Evolutionary conservation across 2,888 invertebrate species (phyloP), one percentile per base, ranked within the genome.

Genomic region (Meganola albula): DNA sequence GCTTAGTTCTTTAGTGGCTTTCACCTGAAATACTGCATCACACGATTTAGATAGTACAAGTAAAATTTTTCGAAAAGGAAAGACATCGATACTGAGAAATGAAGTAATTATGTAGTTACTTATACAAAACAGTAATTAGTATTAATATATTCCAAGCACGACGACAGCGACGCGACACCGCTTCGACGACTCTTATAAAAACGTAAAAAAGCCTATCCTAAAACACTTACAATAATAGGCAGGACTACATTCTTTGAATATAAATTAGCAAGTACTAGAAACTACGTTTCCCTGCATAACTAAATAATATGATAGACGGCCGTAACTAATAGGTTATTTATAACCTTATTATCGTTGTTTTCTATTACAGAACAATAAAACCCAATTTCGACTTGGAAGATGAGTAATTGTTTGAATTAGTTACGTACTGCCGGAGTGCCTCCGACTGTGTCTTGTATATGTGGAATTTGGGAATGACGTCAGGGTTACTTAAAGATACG

Each of bases 131-230:
- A 58, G 46, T 64, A 66, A 72, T 78, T 72, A 77, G 44, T 56
- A 74, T 80, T 78, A 66, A 80, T 74, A 54, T 76, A 82, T 80
- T 79, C 79, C 37, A 53, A 47, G 53, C 76, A 69, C 69, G 66
- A 59, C 55, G 66, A 69, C 66, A 63, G 54, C 64, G 55, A 34
- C 54, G 53, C 60, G n/a, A n/a, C 6, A 16, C 4, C 50, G 55
- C 57, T 43, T 44, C 55, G 44, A 54, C 51, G 57, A 60, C 63
- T 63, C 57, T 57, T 55, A 66, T 63, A 49, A 49, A 65, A 58
- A 53, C 56, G 54, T 60, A 63, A 64, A 59, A 56, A 54, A 51
- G 42, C 26, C 48, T 45, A 56, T 64, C 58, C 56, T 53, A 53
- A 69, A 67, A 67, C 62, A 68, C 56, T 65, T 57, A 49, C 56